A percentile compares a stretch with the other conserved stretches of the same genome.
Conservation (phyloP, 2,888 invertebrate genomes). For the Caenorhabditis becei region DNA sequence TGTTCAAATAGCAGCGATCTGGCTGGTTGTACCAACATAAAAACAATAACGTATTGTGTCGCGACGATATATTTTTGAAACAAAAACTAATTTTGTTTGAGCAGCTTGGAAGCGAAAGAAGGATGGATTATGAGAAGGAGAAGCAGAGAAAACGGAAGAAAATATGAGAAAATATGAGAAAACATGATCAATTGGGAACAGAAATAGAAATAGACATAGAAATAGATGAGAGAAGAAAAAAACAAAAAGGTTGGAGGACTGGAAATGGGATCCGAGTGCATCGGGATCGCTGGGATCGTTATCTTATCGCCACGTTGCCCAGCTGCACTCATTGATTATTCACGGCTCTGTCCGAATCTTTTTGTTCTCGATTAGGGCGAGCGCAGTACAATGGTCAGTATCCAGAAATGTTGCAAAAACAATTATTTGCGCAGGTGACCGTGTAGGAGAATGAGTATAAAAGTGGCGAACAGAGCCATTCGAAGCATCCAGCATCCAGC, state of each 20-base stretch:
- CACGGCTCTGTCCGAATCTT: background rate
- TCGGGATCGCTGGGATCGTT: too few species aligned
- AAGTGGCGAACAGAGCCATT: background rate
- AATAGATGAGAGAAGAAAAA: background rate
- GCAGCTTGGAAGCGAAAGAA: conserved; percentile 17
- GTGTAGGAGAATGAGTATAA: conserved; percentile 3
- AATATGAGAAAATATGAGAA: too few species aligned
- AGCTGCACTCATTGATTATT: background rate
- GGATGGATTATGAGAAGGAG: conserved; percentile 9
- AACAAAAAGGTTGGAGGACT: background rate
- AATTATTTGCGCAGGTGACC: conserved; percentile 28
- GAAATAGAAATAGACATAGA: background rate
- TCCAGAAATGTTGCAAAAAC: conserved; percentile 33
- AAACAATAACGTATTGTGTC: conserved; percentile 58
- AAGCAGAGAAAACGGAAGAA: conserved; percentile 21
- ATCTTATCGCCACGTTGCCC: too few species aligned
- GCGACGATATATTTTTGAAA: conserved; percentile 48
- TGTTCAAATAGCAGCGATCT: conserved; percentile 41
- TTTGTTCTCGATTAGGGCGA: background rate
- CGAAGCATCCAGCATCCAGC: conserved; percentile 10
- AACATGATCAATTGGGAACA: background rate
- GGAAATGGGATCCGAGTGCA: too few species aligned
- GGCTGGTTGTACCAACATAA: conserved; percentile 49
- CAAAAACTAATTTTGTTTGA: conserved; percentile 47
- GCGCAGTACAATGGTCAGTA: conserved; percentile 34